Base-by-base conservation (phyloP, 2,797 vertebrate species). In the Mus spretus region DNA sequence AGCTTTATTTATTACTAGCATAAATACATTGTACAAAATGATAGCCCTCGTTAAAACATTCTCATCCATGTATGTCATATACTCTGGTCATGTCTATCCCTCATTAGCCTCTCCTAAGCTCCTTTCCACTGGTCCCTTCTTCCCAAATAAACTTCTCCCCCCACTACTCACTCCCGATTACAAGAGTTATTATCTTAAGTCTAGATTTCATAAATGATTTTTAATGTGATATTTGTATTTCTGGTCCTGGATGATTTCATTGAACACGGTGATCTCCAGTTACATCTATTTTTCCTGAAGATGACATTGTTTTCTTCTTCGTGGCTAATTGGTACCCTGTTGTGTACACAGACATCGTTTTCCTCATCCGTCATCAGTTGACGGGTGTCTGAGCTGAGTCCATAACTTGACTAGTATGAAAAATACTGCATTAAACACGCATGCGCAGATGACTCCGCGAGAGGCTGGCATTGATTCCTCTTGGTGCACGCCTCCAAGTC, bases 381-480 rank as follows among this genome's bases (percentile, higher is more conserved):
- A 67, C 6, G 6, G 44, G 31, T n/a, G 19, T 65, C 44, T 67
- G 47, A 85, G 61, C 19, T 67, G 61, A 50, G 1, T 85, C 19
- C 65, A 1, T 11, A 44, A 47, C 15, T 83, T n/a, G 44, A 53
- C 47, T 24, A 9, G 13, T 70, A 20, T 86, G 83, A 53, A 50
- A 86, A 86, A 22, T 17, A 67, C 20, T 86, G 63, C 11, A 14
- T 50, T 22, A 67, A 85, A 13, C 59, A 65, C 11, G 11, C 24
- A 10, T n/a, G 63, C 4, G 4, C 6, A 0, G 3, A 24, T 24
- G 83, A 50, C 14, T 50, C 75, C 1, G 15, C 0, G 20, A 13
- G 67, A 53, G 1, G 47, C 20, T n/a, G 31, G 2, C 47, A 37
- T 15, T n/a, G 44, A 53, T 26, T 26, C 20, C 31, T 53, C 63